Conservation (phyloP, 2,113 vertebrate species). For the Melospiza melodia region DNA sequence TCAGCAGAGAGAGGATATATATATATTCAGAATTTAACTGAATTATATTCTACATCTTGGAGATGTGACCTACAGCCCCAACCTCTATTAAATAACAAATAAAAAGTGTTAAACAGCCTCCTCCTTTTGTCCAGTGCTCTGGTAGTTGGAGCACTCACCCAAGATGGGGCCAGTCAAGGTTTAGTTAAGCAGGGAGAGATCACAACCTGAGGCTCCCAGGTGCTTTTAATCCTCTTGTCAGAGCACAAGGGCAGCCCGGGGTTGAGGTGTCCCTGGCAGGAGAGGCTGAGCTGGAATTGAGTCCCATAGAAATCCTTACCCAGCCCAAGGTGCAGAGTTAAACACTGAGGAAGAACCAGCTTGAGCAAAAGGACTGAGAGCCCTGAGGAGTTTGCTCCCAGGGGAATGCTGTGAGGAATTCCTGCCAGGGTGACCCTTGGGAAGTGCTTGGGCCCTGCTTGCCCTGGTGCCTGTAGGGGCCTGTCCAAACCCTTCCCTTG, state of each 20-base stretch:
- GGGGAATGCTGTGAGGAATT: background rate
- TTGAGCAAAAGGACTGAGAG: background rate
- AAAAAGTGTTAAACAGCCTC: background rate
- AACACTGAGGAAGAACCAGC: background rate
- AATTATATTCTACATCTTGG: background rate
- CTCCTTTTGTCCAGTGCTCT: background rate
- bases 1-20: background rate
- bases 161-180: background rate
- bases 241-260: background rate
- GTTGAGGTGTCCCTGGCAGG: background rate
- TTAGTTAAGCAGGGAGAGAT: background rate
- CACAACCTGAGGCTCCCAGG: background rate
- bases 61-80: background rate
- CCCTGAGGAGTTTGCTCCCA: background rate
- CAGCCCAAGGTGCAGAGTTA: background rate
- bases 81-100: background rate
- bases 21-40: background rate
- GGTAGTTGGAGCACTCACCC: background rate
- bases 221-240: background rate
- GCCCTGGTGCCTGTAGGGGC: background rate
- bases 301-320: background rate
- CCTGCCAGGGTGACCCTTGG: background rate
- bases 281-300: background rate
- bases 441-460: background rate
- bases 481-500: background rate